Conservation (phyloP, 2,797 vertebrate species). For the Phalloptychus januarius region DNA sequence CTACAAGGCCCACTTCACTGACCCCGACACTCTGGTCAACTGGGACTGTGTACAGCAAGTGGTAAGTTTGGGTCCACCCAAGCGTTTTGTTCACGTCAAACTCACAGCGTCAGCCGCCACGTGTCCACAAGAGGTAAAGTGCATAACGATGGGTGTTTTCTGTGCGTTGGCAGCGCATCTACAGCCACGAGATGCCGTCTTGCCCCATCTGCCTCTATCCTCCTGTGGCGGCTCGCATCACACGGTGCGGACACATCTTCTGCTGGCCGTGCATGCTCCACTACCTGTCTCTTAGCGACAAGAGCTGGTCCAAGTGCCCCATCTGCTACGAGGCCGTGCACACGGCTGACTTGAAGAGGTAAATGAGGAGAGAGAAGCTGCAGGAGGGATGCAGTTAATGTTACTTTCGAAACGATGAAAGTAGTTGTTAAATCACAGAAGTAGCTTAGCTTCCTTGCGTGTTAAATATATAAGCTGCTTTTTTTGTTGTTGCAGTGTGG, state of each 20-base stretch:
- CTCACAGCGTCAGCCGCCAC: too few relatives aligned
- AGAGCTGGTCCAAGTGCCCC: constrained; percentile 96
- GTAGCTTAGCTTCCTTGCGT: neutral
- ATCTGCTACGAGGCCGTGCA: constrained; percentile 96
- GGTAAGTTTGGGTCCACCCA: constrained; percentile 78
- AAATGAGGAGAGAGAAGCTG: neutral
- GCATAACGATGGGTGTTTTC: neutral
- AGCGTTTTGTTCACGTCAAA: neutral
- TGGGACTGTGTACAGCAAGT: constrained; percentile 99
- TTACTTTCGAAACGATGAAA: neutral
- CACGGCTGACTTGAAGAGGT: constrained; percentile 95
- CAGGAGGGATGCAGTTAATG: neutral
- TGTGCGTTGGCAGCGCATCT: constrained; percentile 85
- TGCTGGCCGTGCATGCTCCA: constrained; percentile 99
- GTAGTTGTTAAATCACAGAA: neutral
- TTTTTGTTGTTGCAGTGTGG: constrained; percentile 83
- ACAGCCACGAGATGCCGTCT: constrained; percentile 98
- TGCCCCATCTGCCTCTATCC: constrained; percentile 99
- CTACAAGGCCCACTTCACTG: constrained; percentile 96
- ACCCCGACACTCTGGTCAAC: constrained; percentile 97
- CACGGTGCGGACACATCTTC: constrained; percentile 97
- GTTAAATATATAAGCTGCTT: neutral
- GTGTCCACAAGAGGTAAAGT: rapidly evolving
- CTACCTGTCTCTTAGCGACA: constrained; percentile 94
- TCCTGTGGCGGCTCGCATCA: constrained; percentile 95